Base-by-base conservation (phyloP, 2,797 vertebrate genomes). In the Paratrypauchen microcephalus region DNA sequence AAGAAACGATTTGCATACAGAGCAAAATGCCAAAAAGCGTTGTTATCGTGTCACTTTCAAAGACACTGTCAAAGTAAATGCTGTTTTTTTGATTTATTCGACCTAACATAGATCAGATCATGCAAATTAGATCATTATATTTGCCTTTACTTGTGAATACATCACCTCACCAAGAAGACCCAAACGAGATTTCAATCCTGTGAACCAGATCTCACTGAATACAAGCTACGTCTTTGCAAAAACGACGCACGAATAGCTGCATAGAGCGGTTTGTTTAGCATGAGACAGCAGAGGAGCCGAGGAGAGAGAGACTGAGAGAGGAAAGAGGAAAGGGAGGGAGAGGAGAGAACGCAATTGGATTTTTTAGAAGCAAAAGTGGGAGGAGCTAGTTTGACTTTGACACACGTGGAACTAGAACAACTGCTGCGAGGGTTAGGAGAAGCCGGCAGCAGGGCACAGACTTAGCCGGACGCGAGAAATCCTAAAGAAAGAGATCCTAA, bases 321-420 rank as follows among this genome's bases (percentile, higher is more conserved):
- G 23, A 68, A 78, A 83, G 83, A 41, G 55, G 55, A 72, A 74
- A 28, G 70, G 39, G 69, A 72, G 39, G 45, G 63, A 55, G 52
- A 56, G 76, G 32, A 63, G 32, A 36, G 32, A 7, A 65, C 71
- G 70, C 56, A 0, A 72, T 79, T 80, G 30, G 2, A 48, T 47
- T 32, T 83, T 83, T 69, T 24, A 13, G 18, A 61, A 67, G 28
- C 48, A 4, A 54, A 11, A 65, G 56, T 15, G 61, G 75, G 84
- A 79, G 82, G 78, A 85, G 82, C 84, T 48, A 9, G 65, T 24
- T 48, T 65, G 87, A 85, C 80, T 88, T 83, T 89, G 86, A 90
- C 82, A 82, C 92, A 88, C 88, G 89, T 93, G 92, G 83, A 84
- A 39, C 32, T 9, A 79, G 74, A 77, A 83, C 69, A 73, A 84